These are phyloP conservation scores for Rhyzopertha dominica DNA, from an alignment of 1,140 invertebrate species.

Conservation along the genomic window DNA sequence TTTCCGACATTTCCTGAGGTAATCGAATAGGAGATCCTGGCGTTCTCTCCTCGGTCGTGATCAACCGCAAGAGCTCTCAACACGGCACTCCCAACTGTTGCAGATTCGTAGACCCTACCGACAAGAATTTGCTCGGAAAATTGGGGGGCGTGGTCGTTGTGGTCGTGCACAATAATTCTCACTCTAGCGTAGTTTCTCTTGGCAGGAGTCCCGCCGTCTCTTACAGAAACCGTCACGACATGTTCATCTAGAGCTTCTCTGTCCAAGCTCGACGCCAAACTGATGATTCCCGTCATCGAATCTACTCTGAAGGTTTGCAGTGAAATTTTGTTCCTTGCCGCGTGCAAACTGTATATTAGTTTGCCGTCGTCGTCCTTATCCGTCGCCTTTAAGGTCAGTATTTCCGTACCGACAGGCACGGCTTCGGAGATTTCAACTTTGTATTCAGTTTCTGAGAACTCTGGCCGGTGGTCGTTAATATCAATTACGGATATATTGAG, in stretches of 20 bases:
- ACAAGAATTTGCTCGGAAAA: slow-evolving; percentile 71
- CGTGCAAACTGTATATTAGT: slow-evolving; percentile 72
- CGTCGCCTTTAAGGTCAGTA: slow-evolving; percentile 63
- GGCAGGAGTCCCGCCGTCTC: slow-evolving; percentile 81
- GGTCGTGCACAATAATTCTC: slow-evolving; percentile 74
- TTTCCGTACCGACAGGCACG: slow-evolving; percentile 56
- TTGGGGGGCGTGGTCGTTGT: slow-evolving; percentile 85
- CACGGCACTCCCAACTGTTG: slow-evolving; percentile 65
- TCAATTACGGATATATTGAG: slow-evolving; percentile 72
- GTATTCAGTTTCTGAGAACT: slow-evolving; percentile 66
- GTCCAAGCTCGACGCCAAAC: slow-evolving; percentile 66
- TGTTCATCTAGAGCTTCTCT: slow-evolving; percentile 78
- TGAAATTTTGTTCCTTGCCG: slow-evolving; percentile 69
- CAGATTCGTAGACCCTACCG: slow-evolving; percentile 71
- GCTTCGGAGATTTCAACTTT: slow-evolving; percentile 70
- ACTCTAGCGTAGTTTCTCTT: slow-evolving; percentile 82
- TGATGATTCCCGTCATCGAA: slow-evolving; percentile 69
- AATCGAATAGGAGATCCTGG: slow-evolving; percentile 73
- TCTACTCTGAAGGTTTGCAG: slow-evolving; percentile 74
- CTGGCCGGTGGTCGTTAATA: slow-evolving; percentile 76
- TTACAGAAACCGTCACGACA: slow-evolving; percentile 82
- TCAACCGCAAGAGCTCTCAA: slow-evolving; percentile 72
- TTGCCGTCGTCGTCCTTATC: slow-evolving; percentile 57
- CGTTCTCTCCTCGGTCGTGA: slow-evolving; percentile 76
- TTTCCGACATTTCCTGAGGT: slow-evolving; percentile 80